These are phyloP conservation scores for Bambusicola thoracicus DNA, from an alignment of 2,113 vertebrate species.

Conservation along the genomic window DNA sequence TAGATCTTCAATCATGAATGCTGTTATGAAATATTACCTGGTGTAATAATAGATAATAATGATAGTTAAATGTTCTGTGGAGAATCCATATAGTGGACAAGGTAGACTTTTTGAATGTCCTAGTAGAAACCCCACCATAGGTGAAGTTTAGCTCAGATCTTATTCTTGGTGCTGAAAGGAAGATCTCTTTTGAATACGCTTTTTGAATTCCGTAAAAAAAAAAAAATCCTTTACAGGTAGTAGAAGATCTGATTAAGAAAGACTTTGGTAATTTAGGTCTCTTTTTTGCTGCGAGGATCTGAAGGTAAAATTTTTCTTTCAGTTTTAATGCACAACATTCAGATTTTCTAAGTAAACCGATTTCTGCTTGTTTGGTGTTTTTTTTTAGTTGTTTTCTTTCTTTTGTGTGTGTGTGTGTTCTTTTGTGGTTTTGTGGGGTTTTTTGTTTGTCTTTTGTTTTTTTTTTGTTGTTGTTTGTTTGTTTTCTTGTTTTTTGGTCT, in stretches of 20 bases:
- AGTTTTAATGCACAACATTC: neutral
- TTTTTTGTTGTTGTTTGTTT: too few species aligned
- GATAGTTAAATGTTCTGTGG: neutral
- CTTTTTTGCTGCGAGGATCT: neutral
- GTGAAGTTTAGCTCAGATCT: neutral
- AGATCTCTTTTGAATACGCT: neutral
- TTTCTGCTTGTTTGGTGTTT: neutral
- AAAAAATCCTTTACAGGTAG: neutral
- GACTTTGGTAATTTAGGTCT: too few species aligned
- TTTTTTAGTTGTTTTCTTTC: too few species aligned
- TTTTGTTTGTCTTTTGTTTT: too few species aligned
- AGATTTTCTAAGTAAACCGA: neutral
- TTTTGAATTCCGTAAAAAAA: neutral
- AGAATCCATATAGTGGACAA: fast-evolving
- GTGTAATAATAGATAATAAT: neutral
- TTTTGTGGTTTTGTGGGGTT: too few species aligned
- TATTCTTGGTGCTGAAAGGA: neutral
- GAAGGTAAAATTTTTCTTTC: neutral
- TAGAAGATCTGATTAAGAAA: neutral
- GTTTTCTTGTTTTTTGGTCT: too few species aligned
- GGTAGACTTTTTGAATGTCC: neutral
- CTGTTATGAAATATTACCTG: neutral
- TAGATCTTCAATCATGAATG: neutral
- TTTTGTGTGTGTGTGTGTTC: too few species aligned
- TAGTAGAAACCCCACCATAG: fast-evolving